A percentile compares a stretch with the other conserved stretches of the same genome.
Conservation (phyloP, 2,888 invertebrate genomes). For the Oxystoma pomonae region DNA sequence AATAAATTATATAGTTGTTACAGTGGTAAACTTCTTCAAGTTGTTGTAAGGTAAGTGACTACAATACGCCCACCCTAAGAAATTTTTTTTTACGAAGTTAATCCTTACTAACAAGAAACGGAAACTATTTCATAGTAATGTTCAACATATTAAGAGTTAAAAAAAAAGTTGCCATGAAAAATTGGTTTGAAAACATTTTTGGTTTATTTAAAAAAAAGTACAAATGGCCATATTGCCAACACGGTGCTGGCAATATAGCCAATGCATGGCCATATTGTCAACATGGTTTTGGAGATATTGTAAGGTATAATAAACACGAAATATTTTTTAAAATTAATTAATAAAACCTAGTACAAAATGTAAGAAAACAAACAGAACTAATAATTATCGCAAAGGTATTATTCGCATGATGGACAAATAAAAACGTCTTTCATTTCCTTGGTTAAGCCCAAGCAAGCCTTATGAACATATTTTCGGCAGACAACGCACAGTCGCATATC, state of each 20-base stretch:
- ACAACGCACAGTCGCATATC: constrained; percentile 27
- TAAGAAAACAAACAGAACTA: no score
- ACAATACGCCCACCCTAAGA: no score
- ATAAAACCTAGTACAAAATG: no score
- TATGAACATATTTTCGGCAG: constrained; percentile 25
- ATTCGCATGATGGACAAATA: constrained; percentile 9
- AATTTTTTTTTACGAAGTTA: no score
- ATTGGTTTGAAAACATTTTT: constrained; percentile 5
- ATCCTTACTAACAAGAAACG: constrained; percentile 4
- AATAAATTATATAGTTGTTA: no score
- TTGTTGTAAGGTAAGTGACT: no score
- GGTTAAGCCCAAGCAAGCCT: constrained; percentile 31
- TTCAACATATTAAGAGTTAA: constrained; percentile 6
- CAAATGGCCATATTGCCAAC: constrained; percentile 2
- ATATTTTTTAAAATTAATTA: background rate
- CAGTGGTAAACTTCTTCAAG: no score
- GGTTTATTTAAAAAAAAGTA: constrained; percentile 2
- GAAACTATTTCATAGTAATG: constrained; percentile 8
- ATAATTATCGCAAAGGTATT: no score
- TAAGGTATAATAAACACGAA: background rate
- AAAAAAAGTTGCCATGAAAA: constrained; percentile 7
- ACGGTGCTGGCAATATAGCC: constrained; percentile 1
- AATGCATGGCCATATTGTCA: no score
- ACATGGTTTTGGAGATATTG: background rate
- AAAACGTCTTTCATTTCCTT: no score